A percentile compares a stretch with the other conserved stretches of the same genome.
Conservation (phyloP, 2,888 invertebrate species). For the Sycophila texana region DNA sequence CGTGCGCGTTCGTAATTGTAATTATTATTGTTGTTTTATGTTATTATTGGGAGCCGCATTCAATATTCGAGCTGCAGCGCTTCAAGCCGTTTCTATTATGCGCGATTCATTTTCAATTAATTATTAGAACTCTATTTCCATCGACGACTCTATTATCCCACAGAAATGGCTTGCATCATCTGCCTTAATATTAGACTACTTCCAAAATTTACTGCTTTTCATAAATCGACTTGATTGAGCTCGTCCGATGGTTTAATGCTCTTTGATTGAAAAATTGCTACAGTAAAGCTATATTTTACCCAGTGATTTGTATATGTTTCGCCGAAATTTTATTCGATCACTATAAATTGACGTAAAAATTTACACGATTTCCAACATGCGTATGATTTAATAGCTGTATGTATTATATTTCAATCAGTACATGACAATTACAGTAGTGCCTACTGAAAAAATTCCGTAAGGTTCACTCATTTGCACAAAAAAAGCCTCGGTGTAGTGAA, state of each 20-base stretch:
- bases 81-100: conserved; percentile 47
- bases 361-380: too few species aligned
- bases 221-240: neutral
- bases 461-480: too few species aligned
- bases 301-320: neutral
- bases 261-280: neutral
- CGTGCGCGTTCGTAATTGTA: conserved; percentile 42
- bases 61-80: conserved; percentile 39
- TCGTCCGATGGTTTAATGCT: neutral
- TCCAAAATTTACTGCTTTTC: conserved; percentile 16
- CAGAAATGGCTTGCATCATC: conserved; percentile 11
- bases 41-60: conserved; percentile 44
- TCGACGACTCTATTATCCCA: conserved; percentile 20
- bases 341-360: too few species aligned
- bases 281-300: neutral
- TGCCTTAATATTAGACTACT: conserved; percentile 3
- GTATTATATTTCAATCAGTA: too few species aligned
- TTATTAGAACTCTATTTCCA: conserved; percentile 46
- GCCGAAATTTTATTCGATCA: too few species aligned
- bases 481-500: neutral
- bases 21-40: conserved; percentile 41
- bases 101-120: conserved; percentile 52
- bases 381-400: too few species aligned
- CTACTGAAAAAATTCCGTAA: too few species aligned
- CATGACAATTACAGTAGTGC: too few species aligned